Percentiles rank a stretch among this genome's conserved stretches.
These are phyloP conservation scores for Accipiter fasciatus DNA, from an alignment of 2,797 vertebrate genomes.

Conservation along the genomic window DNA sequence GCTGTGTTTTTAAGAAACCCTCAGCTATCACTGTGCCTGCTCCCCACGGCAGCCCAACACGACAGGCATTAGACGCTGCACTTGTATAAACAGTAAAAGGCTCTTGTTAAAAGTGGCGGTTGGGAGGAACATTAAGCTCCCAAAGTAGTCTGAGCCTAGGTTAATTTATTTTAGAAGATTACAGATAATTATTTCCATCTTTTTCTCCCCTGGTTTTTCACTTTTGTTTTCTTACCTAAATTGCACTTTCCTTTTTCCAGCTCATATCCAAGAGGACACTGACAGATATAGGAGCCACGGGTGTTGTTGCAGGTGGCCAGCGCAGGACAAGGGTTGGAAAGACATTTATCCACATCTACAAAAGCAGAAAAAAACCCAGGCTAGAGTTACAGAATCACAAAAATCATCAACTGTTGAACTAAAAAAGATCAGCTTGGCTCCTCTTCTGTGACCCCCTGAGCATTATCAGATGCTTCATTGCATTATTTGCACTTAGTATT, in stretches of 20 bases:
- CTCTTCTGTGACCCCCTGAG: neutral
- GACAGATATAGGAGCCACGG: slow-evolving; percentile 88
- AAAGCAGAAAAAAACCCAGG: neutral
- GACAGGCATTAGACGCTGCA: neutral
- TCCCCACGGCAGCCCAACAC: neutral
- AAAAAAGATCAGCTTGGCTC: neutral
- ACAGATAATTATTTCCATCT: slow-evolving; percentile 2
- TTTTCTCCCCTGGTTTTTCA: neutral
- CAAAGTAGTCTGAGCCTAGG: neutral
- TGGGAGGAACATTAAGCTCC: neutral
- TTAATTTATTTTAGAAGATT: slow-evolving; percentile 29
- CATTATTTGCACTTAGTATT: slow-evolving; percentile 7
- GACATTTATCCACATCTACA: slow-evolving; percentile 88
- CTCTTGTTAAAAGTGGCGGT: neutral
- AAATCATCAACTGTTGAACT: neutral
- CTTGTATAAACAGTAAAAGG: neutral
- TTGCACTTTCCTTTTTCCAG: slow-evolving; percentile 90
- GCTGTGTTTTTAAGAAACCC: neutral
- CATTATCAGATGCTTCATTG: neutral
- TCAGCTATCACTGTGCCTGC: neutral
- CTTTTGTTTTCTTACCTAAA: slow-evolving; percentile 79
- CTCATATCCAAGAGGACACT: slow-evolving; percentile 87
- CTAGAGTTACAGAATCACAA: neutral
- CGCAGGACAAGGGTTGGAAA: slow-evolving; percentile 82
- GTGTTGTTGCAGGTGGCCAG: slow-evolving; percentile 85